Base-by-base conservation (phyloP, 2,797 vertebrate species). In the Aldrovandia affinis region DNA sequence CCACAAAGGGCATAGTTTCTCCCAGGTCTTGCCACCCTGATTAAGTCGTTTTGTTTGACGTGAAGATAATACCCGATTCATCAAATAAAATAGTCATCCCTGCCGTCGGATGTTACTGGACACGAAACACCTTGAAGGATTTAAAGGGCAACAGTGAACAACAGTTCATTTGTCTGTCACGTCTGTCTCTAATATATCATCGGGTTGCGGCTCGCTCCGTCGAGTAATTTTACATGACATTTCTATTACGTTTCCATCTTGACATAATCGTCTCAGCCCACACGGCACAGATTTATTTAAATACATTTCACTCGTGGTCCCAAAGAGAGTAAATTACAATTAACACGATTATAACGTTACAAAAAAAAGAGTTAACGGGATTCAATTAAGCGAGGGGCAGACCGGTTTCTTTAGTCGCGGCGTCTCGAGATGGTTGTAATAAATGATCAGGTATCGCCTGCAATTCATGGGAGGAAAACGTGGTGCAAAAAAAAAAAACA, bases 301-400 rank as follows among this genome's bases (percentile, higher is more conserved):
- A 95, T 92, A 95, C 94, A 93, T 91, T 88, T 94, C 90, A 85
- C 90, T 89, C 86, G 86, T 92, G 90, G 93, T 95, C 94, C 97
- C 95, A 92, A 90, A 93, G 89, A 90, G 96, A 93, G 93, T 96
- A 95, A 96, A 97, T 97, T 95, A 97, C 94, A 96, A 97, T 94
- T 96, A 97, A 96, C 95, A 89, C 96, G 96, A 97, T 97, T 97
- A 98, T 95, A 97, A 97, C 95, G 96, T 97, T 94, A 95, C 94
- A 94, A 91, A 95, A 80, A 94, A 91, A 95, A 80, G 93, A 95
- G 94, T 95, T 97, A 96, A 97, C 96, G 95, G 96, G 96, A 97
- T 97, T 97, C 97, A 97, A 98, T 98, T 97, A 97, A 96, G 94
- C 96, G 93, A 92, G 91, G 95, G 96, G 94, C 96, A 92, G n/a